These are phyloP conservation scores for Willisornis vidua DNA, from an alignment of 2,113 vertebrate genomes.

Conservation along the genomic window DNA sequence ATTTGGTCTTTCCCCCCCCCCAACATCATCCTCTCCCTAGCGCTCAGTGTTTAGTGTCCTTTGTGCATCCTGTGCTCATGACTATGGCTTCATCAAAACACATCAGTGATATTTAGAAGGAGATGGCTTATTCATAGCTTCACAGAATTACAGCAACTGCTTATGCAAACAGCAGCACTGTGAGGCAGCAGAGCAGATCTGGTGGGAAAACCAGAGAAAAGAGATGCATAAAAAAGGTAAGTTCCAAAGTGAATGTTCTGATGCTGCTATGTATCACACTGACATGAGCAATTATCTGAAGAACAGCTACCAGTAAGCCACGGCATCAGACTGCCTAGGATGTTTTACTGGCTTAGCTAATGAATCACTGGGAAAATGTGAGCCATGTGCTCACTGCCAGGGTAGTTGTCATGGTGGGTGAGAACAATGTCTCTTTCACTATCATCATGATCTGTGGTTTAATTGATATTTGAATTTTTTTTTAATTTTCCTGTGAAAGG, in stretches of 20 bases:
- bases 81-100: background rate
- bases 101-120: background rate
- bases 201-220: conserved; percentile 32
- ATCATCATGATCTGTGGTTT: background rate
- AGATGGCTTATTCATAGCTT: background rate
- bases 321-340: background rate
- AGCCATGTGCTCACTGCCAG: background rate
- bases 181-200: background rate
- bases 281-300: background rate
- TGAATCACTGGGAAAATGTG: conserved; percentile 45
- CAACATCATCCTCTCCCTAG: background rate
- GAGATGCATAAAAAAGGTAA: background rate
- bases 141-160: background rate
- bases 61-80: background rate
- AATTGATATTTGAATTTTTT: background rate
- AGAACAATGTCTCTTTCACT: background rate
- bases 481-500: background rate
- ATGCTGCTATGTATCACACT: background rate
- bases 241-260: background rate
- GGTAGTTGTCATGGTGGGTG: background rate
- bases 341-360: background rate
- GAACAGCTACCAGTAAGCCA: conserved; percentile 35
- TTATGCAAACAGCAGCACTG: background rate
- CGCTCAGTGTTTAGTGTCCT: background rate
- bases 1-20: background rate